A percentile compares a stretch with the other conserved stretches of the same genome.
These are phyloP conservation scores for Eufriesea mexicana DNA, from an alignment of 1,140 invertebrate genomes.

Conservation along the genomic window DNA sequence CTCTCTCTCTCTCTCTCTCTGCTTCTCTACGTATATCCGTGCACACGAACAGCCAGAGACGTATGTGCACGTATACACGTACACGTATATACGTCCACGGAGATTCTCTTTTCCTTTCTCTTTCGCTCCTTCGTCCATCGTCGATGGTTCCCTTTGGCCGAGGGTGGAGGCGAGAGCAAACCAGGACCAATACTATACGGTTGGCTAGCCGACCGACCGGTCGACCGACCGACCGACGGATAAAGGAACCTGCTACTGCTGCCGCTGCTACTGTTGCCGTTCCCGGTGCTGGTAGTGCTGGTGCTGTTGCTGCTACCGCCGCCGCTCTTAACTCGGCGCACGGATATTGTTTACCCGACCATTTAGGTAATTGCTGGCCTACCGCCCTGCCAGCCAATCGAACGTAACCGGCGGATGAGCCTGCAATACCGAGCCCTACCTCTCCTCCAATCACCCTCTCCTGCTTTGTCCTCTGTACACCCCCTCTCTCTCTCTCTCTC, in stretches of 20 bases:
- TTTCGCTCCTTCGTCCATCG: neutral
- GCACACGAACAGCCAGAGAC: too few relatives aligned
- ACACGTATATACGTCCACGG: neutral
- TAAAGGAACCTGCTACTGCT: constrained; percentile 22
- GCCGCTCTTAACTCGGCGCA: constrained; percentile 78
- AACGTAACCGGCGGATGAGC: constrained; percentile 77
- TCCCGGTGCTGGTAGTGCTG: constrained; percentile 24
- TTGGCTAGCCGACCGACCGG: constrained; percentile 15
- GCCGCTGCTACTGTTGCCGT: constrained; percentile 26
- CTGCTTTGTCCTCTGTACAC: neutral
- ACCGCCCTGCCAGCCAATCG: constrained; percentile 78
- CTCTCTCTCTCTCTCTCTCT: too few relatives aligned
- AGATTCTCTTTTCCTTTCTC: neutral
- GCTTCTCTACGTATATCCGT: neutral
- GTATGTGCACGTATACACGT: neutral
- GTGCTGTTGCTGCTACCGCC: constrained; percentile 14
- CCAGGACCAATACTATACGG: constrained; percentile 39
- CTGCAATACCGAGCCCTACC: constrained; percentile 69
- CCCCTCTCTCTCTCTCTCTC: neutral
- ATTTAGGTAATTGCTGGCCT: constrained; percentile 83
- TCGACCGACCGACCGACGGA: constrained; percentile 42
- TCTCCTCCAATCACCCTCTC: constrained; percentile 1
- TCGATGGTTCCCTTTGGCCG: neutral
- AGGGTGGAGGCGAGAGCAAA: constrained; percentile 12
- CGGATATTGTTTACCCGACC: constrained; percentile 82